Evolutionary conservation across 2,888 invertebrate genomes (phyloP).

Genomic region (Leptinotarsa juncta): DNA sequence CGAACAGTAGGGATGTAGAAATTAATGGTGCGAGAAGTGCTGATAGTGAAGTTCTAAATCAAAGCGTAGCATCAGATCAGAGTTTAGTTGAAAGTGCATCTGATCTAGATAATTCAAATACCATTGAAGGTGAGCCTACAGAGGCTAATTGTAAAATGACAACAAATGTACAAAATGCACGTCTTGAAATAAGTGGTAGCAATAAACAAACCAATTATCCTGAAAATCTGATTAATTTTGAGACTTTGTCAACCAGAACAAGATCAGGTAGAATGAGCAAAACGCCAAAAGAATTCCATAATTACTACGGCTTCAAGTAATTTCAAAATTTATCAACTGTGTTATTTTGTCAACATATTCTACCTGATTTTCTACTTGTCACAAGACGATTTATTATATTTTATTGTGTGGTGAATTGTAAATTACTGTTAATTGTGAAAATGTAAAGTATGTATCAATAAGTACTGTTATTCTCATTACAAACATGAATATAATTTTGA

Average conservation of each 20-base stretch:
- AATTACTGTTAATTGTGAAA: neutral
- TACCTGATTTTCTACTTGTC: neutral
- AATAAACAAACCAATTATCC: neutral
- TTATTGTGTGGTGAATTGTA: neutral
- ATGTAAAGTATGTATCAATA: neutral
- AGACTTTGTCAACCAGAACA: no score
- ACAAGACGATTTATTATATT: neutral
- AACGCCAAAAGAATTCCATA: neutral
- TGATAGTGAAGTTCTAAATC: neutral
- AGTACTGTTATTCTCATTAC: neutral
- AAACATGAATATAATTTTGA: neutral
- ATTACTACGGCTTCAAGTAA: neutral
- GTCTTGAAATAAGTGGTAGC: neutral
- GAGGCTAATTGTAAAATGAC: neutral
- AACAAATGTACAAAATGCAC: neutral
- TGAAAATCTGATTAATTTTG: neutral
- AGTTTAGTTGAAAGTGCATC: neutral
- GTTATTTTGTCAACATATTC: neutral
- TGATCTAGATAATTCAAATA: neutral
- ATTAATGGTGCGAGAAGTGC: no score
- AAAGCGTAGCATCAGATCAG: neutral
- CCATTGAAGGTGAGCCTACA: neutral
- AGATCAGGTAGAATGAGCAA: neutral
- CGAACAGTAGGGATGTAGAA: no score
- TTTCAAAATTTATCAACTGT: neutral